Percentiles rank a stretch among this genome's conserved stretches.
Evolutionary conservation across 2,797 vertebrate species (phyloP).

Genomic region (Rhyacichthys aspro): DNA sequence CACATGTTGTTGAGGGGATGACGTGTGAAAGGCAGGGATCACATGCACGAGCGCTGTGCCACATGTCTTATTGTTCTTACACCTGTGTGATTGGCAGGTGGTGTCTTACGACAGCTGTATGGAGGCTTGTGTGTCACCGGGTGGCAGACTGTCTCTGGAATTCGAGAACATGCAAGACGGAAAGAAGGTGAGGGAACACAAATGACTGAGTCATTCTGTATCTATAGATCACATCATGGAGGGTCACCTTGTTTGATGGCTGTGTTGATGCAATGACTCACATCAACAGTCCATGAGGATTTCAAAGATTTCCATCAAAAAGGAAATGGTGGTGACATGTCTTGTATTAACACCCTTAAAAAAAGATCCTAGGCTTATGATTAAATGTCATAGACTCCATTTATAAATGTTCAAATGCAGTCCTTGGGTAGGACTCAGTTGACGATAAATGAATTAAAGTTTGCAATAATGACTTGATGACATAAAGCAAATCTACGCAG

Average conservation of each 20-base stretch:
- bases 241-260: constrained; percentile 7
- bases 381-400: constrained; percentile 8
- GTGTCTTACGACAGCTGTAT: constrained; percentile 54
- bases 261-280: not conserved
- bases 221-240: not conserved
- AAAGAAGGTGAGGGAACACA: not conserved
- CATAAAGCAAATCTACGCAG: not conserved
- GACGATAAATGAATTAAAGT: not conserved
- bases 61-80: constrained; percentile 36
- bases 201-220: not conserved
- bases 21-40: constrained; percentile 32
- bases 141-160: constrained; percentile 15
- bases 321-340: not conserved
- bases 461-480: not conserved
- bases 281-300: not conserved
- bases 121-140: constrained; percentile 31
- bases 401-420: constrained; percentile 7
- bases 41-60: constrained; percentile 4
- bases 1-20: constrained; percentile 8
- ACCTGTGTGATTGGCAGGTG: constrained; percentile 35
- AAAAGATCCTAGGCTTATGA: constrained; percentile 3
- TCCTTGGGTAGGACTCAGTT: not conserved
- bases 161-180: constrained; percentile 15
- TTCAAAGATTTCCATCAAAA: not conserved
- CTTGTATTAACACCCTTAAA: constrained; percentile 18